These are phyloP conservation scores for Zaprionus tsacasi DNA, from an alignment of 1,140 invertebrate species.

Conservation along the genomic window DNA sequence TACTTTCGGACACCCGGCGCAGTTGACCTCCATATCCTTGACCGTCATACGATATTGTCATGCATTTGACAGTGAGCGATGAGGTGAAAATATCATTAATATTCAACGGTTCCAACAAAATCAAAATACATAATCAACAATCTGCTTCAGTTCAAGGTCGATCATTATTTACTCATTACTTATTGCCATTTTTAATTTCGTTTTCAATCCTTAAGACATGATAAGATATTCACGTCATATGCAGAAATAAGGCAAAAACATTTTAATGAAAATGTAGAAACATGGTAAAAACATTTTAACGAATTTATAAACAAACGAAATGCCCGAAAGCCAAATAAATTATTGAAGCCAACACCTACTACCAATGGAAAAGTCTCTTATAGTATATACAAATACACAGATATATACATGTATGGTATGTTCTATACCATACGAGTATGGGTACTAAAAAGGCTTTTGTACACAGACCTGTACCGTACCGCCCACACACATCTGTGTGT, in stretches of 20 bases:
- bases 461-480: conserved; percentile 10
- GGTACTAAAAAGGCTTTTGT: conserved; percentile 33
- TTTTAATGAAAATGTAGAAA: not conserved
- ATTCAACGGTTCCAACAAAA: not conserved
- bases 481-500: conserved; percentile 35
- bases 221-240: conserved; percentile 6
- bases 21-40: conserved; percentile 45
- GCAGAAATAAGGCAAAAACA: not conserved
- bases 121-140: conserved; percentile 2
- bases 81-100: conserved; percentile 25
- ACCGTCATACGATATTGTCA: conserved; percentile 33
- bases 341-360: conserved; percentile 58
- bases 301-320: conserved; percentile 72
- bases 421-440: conserved; percentile 12
- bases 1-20: conserved; percentile 2
- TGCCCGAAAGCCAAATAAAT: conserved; percentile 62
- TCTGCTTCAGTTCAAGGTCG: conserved; percentile 9
- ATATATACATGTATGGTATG: not conserved
- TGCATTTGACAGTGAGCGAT: conserved; percentile 41
- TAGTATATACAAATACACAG: conserved; percentile 3
- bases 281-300: conserved; percentile 44
- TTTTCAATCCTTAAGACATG: conserved; percentile 6
- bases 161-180: conserved; percentile 2
- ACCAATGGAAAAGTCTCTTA: conserved; percentile 37
- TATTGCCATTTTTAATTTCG: conserved; percentile 15